A percentile compares a stretch with the other conserved stretches of the same genome.
phyloP scores from a whole-genome alignment of 2,113 vertebrate genomes.

The Copsychus sechellarum region DNA sequence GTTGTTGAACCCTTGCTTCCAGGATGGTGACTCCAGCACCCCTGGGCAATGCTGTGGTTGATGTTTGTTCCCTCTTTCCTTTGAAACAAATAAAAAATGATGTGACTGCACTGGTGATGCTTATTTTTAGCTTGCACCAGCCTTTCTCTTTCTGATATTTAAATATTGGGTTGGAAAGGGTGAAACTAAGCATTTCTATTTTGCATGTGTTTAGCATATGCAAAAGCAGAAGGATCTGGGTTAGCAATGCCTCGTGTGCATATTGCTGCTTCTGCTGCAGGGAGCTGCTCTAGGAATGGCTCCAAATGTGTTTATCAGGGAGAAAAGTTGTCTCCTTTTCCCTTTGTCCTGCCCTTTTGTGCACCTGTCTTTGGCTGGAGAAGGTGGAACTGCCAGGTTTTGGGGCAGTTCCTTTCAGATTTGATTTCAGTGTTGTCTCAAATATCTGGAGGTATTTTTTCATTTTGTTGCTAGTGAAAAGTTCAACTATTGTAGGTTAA shows the following conservation, averaged over 20 bases:
- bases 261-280: not conserved
- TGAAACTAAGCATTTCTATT: not conserved
- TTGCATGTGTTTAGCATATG: not conserved
- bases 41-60: not conserved
- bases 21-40: not conserved
- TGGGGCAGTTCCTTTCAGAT: not conserved
- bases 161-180: not conserved
- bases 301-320: not conserved
- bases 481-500: not conserved
- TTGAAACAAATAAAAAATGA: not conserved
- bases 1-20: not conserved
- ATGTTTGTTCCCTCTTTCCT: not conserved
- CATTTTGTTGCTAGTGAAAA: not conserved
- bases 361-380: not conserved
- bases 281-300: not conserved
- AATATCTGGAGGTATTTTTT: not conserved
- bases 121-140: not conserved
- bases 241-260: not conserved
- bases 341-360: not conserved
- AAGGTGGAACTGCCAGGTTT: not conserved
- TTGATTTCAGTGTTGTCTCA: not conserved
- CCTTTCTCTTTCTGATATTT: not conserved
- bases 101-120: not conserved
- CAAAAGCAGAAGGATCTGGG: constrained; percentile 9
- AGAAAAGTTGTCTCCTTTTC: not conserved